A percentile compares a stretch with the other conserved stretches of the same genome.
Evolutionary conservation across 2,797 vertebrate species (phyloP).

Genomic region (Spheniscus humboldti): DNA sequence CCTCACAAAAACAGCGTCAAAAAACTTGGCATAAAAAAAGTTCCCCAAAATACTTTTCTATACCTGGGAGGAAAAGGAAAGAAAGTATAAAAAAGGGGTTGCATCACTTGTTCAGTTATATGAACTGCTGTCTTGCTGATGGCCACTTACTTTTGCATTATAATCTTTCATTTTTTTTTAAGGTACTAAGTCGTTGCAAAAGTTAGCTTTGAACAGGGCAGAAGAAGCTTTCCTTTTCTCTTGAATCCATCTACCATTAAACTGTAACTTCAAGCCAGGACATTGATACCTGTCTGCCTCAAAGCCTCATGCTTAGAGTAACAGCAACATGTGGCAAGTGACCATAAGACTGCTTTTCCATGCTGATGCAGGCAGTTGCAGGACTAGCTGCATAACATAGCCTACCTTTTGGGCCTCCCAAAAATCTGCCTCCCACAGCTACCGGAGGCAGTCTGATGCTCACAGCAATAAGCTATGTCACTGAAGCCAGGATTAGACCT

Average conservation of each 20-base stretch:
- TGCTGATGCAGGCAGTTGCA: neutral
- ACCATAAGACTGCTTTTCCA: neutral
- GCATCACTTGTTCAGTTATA: neutral
- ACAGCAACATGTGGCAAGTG: accelerated
- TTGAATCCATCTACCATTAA: neutral
- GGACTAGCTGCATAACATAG: neutral
- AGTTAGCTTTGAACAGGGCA: neutral
- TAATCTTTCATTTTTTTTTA: neutral
- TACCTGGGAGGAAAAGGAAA: neutral
- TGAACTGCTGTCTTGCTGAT: neutral
- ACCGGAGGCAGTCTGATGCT: neutral
- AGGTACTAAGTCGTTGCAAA: neutral
- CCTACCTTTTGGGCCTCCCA: neutral
- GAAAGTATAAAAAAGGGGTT: neutral
- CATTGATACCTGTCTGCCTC: neutral
- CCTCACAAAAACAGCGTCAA: neutral
- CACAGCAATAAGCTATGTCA: neutral
- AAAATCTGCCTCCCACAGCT: neutral
- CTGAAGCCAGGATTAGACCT: neutral
- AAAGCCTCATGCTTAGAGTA: neutral
- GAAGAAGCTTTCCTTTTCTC: neutral
- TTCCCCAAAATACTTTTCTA: neutral
- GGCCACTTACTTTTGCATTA: neutral
- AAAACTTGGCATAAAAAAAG: neutral
- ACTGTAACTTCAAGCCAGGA: neutral